These are phyloP conservation scores for Ispidina picta DNA, from an alignment of 2,797 vertebrate species.

Conservation along the genomic window DNA sequence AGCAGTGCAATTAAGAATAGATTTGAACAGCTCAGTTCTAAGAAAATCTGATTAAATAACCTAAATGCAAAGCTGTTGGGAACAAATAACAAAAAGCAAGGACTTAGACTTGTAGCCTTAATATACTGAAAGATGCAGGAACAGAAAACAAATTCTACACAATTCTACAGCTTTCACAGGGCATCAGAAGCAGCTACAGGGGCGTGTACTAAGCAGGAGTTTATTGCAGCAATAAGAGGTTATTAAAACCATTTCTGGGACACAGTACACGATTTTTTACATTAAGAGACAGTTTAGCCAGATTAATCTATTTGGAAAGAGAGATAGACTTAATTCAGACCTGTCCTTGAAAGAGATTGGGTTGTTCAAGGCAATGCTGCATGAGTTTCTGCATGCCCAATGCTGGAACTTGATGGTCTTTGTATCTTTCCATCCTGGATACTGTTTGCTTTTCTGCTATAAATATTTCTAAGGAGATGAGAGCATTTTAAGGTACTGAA, in stretches of 20 bases:
- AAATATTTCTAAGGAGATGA: conserved; percentile 56
- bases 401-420: background rate
- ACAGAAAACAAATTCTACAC: background rate
- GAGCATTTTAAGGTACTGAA: conserved; percentile 52
- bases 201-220: background rate
- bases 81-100: background rate
- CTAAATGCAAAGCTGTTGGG: background rate
- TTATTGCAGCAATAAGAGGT: conserved; percentile 7
- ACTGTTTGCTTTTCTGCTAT: conserved; percentile 57
- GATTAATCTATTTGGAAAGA: background rate
- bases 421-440: conserved; percentile 56
- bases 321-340: background rate
- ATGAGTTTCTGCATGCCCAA: conserved; percentile 10
- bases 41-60: background rate
- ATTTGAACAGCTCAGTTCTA: background rate
- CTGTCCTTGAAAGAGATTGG: background rate
- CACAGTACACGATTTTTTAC: background rate
- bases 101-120: background rate
- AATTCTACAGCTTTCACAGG: background rate
- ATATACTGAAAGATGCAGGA: background rate
- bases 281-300: background rate
- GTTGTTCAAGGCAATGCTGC: conserved; percentile 24
- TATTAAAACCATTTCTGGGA: conserved; percentile 20
- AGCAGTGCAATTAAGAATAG: background rate
- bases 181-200: background rate